Conservation (phyloP, 1,140 invertebrate genomes). For the Heterodera carotae region DNA sequence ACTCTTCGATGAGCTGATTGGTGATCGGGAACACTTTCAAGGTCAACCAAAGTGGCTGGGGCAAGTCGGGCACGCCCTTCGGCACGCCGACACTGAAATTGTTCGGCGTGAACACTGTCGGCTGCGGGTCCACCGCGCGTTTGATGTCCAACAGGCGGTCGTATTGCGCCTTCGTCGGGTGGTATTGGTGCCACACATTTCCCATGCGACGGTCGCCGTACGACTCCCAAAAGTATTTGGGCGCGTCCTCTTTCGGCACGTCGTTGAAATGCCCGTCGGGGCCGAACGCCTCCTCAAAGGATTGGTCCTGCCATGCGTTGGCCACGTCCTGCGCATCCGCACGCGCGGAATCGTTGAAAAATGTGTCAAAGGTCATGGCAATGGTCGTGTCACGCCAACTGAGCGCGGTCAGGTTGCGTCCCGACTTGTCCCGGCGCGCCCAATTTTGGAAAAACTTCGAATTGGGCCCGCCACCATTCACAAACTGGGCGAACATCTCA, state of each 20-base stretch:
- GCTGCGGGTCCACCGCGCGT: not conserved
- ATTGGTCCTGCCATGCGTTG: not conserved
- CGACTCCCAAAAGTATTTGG: not conserved
- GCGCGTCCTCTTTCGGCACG: no score
- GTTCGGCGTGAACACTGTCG: not conserved
- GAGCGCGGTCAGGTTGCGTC: not conserved
- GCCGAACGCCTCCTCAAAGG: not conserved
- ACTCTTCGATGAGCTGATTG: not conserved
- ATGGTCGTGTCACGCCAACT: not conserved
- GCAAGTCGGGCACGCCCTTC: not conserved
- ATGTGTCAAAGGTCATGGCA: not conserved
- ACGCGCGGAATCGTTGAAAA: not conserved
- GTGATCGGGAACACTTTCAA: not conserved
- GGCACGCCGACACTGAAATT: not conserved
- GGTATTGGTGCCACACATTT: not conserved
- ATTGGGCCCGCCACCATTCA: no score
- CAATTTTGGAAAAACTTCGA: no score
- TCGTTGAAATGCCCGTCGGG: not conserved
- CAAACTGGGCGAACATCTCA: no score
- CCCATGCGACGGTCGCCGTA: not conserved
- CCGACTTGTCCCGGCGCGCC: no score
- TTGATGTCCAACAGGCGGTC: not conserved
- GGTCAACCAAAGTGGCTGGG: not conserved
- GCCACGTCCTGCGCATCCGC: not conserved
- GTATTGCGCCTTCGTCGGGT: not conserved